Conservation (phyloP, 2,797 vertebrate genomes). For the Tokudaia tokunoshimensis region DNA sequence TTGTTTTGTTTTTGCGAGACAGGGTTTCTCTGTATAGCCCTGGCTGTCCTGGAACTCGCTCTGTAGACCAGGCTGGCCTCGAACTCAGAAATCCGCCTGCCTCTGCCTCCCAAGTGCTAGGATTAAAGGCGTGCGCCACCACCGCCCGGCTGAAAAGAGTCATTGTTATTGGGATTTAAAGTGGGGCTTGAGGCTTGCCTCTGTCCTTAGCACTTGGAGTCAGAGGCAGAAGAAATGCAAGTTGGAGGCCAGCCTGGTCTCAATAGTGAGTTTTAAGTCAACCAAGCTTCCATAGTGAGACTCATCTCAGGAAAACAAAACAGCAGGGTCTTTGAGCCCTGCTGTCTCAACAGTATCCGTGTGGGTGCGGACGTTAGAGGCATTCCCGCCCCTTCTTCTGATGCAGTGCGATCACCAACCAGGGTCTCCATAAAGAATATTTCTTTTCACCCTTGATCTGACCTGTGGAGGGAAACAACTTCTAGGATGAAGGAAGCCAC, state of each 20-base stretch:
- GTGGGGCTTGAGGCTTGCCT: not conserved
- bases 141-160: no score
- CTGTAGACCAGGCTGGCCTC: no score
- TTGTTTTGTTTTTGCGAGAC: no score
- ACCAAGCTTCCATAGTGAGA: not conserved
- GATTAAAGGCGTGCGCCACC: no score
- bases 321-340: not conserved
- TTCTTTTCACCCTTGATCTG: not conserved
- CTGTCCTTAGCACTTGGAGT: not conserved
- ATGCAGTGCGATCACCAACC: not conserved
- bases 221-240: not conserved
- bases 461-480: not conserved
- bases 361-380: not conserved
- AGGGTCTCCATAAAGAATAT: not conserved
- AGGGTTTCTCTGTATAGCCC: no score
- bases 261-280: not conserved
- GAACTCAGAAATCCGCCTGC: no score
- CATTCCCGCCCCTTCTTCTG: not conserved
- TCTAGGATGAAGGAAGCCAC: not conserved
- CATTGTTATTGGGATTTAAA: not conserved
- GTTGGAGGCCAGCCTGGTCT: not conserved
- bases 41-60: no score
- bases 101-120: no score
- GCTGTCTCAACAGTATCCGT: not conserved
- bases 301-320: not conserved